Percentiles rank a stretch among this genome's conserved stretches.
These are phyloP conservation scores for Tupiocoris notatus DNA, from an alignment of 2,888 invertebrate genomes.

Conservation along the genomic window DNA sequence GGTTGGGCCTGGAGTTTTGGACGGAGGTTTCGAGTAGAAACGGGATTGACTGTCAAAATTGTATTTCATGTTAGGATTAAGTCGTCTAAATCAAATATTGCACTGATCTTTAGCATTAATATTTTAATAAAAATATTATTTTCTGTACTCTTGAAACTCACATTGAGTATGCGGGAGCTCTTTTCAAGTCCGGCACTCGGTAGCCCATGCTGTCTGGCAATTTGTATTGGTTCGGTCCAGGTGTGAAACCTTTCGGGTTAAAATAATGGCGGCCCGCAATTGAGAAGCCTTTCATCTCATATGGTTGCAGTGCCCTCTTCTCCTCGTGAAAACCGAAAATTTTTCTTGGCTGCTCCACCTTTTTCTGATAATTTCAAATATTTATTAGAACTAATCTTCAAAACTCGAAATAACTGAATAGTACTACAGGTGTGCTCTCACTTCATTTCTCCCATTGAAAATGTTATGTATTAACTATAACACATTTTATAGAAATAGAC, in stretches of 20 bases:
- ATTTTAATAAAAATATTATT: no score
- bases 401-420: background rate
- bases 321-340: conserved; percentile 25
- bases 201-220: conserved; percentile 29
- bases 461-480: no score
- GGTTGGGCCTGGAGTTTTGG: conserved; percentile 20
- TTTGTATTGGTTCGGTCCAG: conserved; percentile 40
- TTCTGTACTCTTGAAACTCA: conserved; percentile 4
- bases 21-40: conserved; percentile 13
- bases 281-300: conserved; percentile 31
- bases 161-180: conserved; percentile 32
- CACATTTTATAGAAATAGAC: no score
- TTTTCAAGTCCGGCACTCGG: conserved; percentile 20
- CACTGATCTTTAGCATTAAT: no score
- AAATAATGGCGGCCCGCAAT: conserved; percentile 17
- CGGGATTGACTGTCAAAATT: conserved; percentile 20
- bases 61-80: no score
- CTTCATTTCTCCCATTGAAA: no score
- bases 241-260: conserved; percentile 17
- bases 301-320: conserved; percentile 11
- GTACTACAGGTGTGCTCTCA: no score
- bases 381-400: background rate
- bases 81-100: no score
- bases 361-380: background rate
- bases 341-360: conserved; percentile 4